Base-by-base conservation (phyloP, 2,888 invertebrate species). In the Caenorhabditis auriculariae region DNA sequence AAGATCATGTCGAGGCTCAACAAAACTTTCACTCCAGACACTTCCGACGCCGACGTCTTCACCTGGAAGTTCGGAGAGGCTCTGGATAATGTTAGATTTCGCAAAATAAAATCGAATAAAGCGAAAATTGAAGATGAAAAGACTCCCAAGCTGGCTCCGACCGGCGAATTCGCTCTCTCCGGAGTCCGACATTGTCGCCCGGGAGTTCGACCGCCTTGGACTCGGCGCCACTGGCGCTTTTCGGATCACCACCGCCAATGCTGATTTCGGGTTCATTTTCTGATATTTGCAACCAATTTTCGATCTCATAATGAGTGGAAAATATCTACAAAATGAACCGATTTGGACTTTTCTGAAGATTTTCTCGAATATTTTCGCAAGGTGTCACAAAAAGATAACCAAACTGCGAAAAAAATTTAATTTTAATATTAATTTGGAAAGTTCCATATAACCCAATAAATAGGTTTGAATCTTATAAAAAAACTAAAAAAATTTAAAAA, bases 191-290 rank as follows among this genome's bases (percentile, higher is more conserved):
- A 53, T 59, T 35, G 50, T 50, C 1, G 47, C 49, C 19, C 29
- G 45, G 4, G 63, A 63, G 28, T 63, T 63, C 38, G 21, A 59
- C 4, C 48, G 63, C 28, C 32, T 63, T 2, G n/a, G n/a, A n/a
- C n/a, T n/a, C n/a, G 50, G 41, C 24, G 59, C 59, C 59, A 21
- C 39, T 2, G 56, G 55, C 7, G 19, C 24, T n/a, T 63, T 59
- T 28, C 38, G 54, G 28, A 71, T 76, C 29, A 52, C 63, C 2
- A 44, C 41, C 19, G 64, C 61, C 12, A 76, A 76, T 44, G 43
- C 54, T 23, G 41, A 57, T 19, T 76, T 74, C 43, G 28, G 62
- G 74, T 76, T 23, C 39, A 74, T 50, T 44, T 29, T 58, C 2
- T 15, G 21, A 17, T 27, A 24, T 39, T 49, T 45, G 12, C 37